Evolutionary conservation across 2,113 vertebrate genomes (phyloP).

Genomic region (Brachypteracias leptosomus): DNA sequence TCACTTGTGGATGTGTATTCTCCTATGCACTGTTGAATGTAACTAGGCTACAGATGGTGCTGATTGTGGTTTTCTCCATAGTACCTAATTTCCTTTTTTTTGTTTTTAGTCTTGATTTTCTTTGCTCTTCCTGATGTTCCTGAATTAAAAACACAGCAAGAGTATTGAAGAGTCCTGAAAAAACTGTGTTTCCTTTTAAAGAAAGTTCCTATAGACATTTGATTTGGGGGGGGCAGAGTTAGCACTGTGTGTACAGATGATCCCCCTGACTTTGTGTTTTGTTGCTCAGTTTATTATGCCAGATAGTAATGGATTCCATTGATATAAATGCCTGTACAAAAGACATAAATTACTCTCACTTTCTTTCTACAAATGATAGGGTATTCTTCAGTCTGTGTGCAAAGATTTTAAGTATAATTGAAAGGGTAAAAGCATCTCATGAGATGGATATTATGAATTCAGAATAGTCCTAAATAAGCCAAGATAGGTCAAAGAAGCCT

Average conservation of each 20-base stretch:
- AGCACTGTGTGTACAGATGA: not conserved
- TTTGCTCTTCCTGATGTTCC: conserved; percentile 2
- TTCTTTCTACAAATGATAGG: not conserved
- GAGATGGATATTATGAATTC: not conserved
- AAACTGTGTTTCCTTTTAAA: not conserved
- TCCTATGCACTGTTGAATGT: not conserved
- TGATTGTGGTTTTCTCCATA: not conserved
- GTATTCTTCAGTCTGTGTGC: not conserved
- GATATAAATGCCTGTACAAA: not conserved
- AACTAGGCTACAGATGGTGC: not conserved
- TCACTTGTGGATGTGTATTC: not conserved
- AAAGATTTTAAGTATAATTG: not conserved
- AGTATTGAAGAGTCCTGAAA: not conserved
- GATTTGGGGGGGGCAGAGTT: not conserved
- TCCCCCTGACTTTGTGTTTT: not conserved
- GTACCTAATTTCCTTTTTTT: not conserved
- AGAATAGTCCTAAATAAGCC: not conserved
- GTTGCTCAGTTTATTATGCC: not conserved
- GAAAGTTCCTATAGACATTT: not conserved
- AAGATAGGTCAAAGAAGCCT: not conserved
- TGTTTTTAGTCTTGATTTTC: not conserved
- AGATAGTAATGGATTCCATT: not conserved
- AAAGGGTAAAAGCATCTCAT: not conserved
- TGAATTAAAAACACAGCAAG: not conserved
- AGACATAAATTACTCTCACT: not conserved